Evolutionary conservation across 2,113 vertebrate species (phyloP).

Genomic region (Labrus mixtus): DNA sequence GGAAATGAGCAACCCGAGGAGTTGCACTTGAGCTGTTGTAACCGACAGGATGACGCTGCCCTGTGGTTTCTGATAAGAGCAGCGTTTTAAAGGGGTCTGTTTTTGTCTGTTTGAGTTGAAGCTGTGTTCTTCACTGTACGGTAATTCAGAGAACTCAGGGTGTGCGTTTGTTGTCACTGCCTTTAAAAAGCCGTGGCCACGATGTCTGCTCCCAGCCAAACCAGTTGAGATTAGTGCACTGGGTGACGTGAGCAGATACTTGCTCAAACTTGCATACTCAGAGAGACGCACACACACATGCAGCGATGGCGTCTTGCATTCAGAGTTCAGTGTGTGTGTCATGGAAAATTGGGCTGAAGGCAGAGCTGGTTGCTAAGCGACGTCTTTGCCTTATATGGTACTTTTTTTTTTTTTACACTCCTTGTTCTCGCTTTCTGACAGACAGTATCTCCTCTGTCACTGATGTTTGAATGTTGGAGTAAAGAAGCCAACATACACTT

Average conservation of each 20-base stretch:
- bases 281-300: constrained; percentile 15
- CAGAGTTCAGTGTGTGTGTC: constrained; percentile 78
- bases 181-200: background rate
- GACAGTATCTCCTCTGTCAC: constrained; percentile 51
- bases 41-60: constrained; percentile 40
- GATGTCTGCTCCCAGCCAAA: constrained; percentile 46
- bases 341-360: constrained; percentile 88
- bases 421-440: constrained; percentile 35
- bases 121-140: background rate
- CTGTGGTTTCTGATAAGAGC: constrained; percentile 52
- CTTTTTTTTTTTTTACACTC: constrained; percentile 47
- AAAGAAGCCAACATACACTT: background rate
- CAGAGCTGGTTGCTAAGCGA: constrained; percentile 81
- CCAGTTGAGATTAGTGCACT: constrained; percentile 40
- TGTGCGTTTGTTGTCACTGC: constrained; percentile 28
- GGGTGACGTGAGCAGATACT: constrained; percentile 62
- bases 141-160: background rate
- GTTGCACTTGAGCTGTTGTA: constrained; percentile 51
- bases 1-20: constrained; percentile 66
- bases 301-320: constrained; percentile 61
- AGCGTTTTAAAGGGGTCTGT: constrained; percentile 14
- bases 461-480: constrained; percentile 44
- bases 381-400: constrained; percentile 81
- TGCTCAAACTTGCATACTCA: constrained; percentile 62
- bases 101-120: constrained; percentile 40